Evolutionary conservation across 1,140 invertebrate species (phyloP), one percentile per base, ranked within the genome.

Genomic region (Hermetia illucens): DNA sequence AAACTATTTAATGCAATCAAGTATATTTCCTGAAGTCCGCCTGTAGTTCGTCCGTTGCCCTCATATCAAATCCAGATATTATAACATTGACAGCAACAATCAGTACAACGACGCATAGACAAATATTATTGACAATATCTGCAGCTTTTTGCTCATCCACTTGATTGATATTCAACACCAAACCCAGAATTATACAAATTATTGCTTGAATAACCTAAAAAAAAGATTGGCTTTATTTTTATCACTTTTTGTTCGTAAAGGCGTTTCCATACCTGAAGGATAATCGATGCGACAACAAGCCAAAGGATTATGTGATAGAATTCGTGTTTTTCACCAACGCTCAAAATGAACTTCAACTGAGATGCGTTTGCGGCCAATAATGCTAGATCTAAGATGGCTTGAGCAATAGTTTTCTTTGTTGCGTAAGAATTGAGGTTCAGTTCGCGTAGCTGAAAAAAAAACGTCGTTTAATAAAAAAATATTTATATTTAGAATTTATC

Each of bases 381-480:
- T 4, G 79, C 79, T 38, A 83, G 77, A 51, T 79, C 76, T 38
- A 79, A 61, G 66, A 80, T 73, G 10, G 77, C 77, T 56, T 83
- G 81, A 0, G 81, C 80, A 30, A 85, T 77, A 0, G 81, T 84
- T 58, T 86, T 85, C 58, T 83, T 84, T 5, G 80, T 83, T 0
- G 35, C 35, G 25, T 36, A 36, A 16, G 5, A 17, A 25, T 36
- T 36, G 4, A 19, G 6, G 16, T 36, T 24, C 22, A 36, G 12
- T n/a, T 10, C 35, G 6, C 12, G 5, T 12, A 22, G 17, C 35
- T 36, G 16, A 17, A 21, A 35, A n/a, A n/a, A n/a, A n/a, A n/a
- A n/a, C n/a, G n/a, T n/a, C n/a, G n/a, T n/a, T n/a, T n/a, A n/a
- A n/a, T n/a, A n/a, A n/a, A n/a, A n/a, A n/a, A n/a, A n/a, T n/a